Base-by-base conservation (phyloP, 2,797 vertebrate species). In the Avahi laniger region DNA sequence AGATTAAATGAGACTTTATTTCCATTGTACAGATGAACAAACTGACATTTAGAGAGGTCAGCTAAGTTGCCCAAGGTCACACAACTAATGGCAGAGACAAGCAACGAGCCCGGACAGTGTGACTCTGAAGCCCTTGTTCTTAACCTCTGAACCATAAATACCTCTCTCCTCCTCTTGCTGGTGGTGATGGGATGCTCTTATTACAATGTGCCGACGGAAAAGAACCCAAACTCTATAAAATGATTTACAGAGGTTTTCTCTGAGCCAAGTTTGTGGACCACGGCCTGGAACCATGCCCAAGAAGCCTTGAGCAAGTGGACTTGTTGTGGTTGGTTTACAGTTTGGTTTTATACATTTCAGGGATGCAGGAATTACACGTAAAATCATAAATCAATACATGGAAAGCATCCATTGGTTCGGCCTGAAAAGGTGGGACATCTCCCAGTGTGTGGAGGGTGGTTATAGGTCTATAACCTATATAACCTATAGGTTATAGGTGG, bases 11-110 rank as follows among this genome's bases (percentile, higher is more conserved):
- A 50, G 20, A 43, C 38, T 38, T 28, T 78, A 33, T 95, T 22
- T 52, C 84, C 41, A 76, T 89, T 96, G 96, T 93, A 35, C 89
- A 97, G 86, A 52, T 76, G 63, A 85, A 43, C 46, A 88, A 43
- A n/a, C 10, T 91, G 38, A 86, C 5, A 78, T 87, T 93, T 26
- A 79, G 26, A 96, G 94, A 22, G 20, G n/a, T 50, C 79, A 91
- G 85, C 26, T 84, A 84, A 84, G 75, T 97, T 95, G 22, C 11
- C 63, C 24, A 33, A 93, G 61, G 72, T 94, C 81, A 73, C 6
- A 70, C 41, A 86, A 10, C 75, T 3, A 75, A 6, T 52, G 10
- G 75, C 59, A 95, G 69, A 95, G 43, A 18, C 76, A 95, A 52
- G 38, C 41, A 54, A 35, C 61, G 9, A 91, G 52, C 48, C 57